Percentiles rank a stretch among this genome's conserved stretches.
Conservation (phyloP, 2,113 vertebrate species). For the Pardalotus punctatus region DNA sequence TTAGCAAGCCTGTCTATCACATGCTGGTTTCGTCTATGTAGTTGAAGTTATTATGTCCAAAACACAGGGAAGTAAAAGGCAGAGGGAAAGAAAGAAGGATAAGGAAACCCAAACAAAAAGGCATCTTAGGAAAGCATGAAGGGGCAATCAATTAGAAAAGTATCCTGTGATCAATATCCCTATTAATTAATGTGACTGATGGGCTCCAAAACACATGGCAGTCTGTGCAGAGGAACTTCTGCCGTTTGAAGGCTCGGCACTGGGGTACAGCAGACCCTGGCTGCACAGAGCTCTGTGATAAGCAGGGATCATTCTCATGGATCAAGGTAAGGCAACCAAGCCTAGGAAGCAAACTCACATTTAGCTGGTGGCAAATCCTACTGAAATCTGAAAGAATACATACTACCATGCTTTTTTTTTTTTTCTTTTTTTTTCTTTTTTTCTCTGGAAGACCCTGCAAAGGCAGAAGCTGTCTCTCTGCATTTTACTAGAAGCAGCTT, state of each 20-base stretch:
- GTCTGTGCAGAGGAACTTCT: not conserved
- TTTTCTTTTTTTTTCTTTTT: not conserved
- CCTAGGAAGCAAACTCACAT: not conserved
- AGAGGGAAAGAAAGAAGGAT: not conserved
- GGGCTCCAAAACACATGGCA: not conserved
- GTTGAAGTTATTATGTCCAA: not conserved
- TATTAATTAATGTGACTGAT: not conserved
- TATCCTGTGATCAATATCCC: not conserved
- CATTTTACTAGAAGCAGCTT: not conserved
- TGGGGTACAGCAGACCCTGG: rapidly evolving
- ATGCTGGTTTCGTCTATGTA: not conserved
- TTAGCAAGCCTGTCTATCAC: not conserved
- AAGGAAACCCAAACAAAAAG: not conserved
- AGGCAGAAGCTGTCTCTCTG: not conserved
- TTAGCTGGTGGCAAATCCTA: not conserved
- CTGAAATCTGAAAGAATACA: not conserved
- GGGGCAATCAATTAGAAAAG: not conserved
- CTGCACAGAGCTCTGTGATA: not conserved
- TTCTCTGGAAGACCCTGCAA: not conserved
- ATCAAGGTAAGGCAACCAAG: not conserved
- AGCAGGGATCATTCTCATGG: not conserved
- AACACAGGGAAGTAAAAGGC: not conserved
- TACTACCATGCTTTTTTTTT: too few species aligned
- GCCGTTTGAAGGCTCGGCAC: not conserved
- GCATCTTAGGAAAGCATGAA: not conserved